A percentile compares a stretch with the other conserved stretches of the same genome.
phyloP scores from a whole-genome alignment of 2,113 vertebrate genomes.

The Centropus bengalensis region DNA sequence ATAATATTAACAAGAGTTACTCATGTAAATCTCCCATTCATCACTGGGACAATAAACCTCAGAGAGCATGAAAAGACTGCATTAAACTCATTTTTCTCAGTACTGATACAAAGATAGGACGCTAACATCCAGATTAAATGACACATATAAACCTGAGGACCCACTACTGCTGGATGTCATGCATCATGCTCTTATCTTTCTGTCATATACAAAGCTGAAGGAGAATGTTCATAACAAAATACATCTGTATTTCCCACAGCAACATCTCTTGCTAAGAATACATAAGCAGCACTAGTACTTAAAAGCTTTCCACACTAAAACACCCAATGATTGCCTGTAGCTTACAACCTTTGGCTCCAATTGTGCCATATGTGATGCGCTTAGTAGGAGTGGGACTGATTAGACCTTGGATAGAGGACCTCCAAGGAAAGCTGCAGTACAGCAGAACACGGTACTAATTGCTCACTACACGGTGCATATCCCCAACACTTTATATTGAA shows the following conservation, averaged over 20 bases:
- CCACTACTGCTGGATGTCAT: background rate
- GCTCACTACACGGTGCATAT: rapidly evolving
- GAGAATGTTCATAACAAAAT: background rate
- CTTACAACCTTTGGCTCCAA: background rate
- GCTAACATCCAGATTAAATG: background rate
- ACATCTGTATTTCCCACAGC: background rate
- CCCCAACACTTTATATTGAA: background rate
- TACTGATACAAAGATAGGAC: background rate
- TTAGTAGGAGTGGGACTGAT: background rate
- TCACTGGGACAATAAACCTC: constrained; percentile 6
- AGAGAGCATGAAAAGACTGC: background rate
- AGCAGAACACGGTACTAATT: background rate
- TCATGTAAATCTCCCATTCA: background rate
- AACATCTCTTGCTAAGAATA: background rate
- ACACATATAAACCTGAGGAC: background rate
- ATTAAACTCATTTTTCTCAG: constrained; percentile 27
- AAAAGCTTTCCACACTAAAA: background rate
- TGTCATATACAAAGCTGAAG: background rate
- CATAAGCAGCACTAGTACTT: background rate
- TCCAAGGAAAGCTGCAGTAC: background rate
- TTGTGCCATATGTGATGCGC: background rate
- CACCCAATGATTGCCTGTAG: background rate
- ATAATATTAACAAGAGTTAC: constrained; percentile 1
- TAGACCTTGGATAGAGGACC: background rate
- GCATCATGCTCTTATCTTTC: background rate